A percentile compares a stretch with the other conserved stretches of the same genome.
These are phyloP conservation scores for Caenorhabditis japonica DNA, from an alignment of 2,888 invertebrate species.

Conservation along the genomic window DNA sequence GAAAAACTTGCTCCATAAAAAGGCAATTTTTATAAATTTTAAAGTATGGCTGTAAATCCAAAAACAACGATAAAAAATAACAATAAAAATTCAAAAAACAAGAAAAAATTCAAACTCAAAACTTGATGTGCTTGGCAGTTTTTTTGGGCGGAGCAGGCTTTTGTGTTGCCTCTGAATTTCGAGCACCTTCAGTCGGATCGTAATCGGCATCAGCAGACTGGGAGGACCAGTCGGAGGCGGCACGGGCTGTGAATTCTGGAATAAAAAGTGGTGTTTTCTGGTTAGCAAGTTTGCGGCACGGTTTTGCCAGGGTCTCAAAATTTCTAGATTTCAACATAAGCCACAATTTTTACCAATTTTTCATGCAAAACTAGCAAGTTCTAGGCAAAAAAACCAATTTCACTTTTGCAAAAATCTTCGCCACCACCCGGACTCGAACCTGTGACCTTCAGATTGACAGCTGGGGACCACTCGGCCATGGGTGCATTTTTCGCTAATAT, in stretches of 20 bases:
- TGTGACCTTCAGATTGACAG: neutral
- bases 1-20: neutral
- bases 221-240: conserved; percentile 21
- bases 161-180: no score
- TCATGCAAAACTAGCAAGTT: neutral
- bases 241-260: conserved; percentile 47
- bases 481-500: neutral
- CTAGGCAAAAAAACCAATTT: no score
- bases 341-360: neutral
- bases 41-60: neutral
- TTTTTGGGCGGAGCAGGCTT: conserved; percentile 16
- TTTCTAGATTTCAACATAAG: neutral
- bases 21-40: neutral
- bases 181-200: conserved; percentile 39
- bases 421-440: conserved; percentile 7
- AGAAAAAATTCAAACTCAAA: conserved; percentile 23
- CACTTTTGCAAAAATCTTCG: no score
- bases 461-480: neutral
- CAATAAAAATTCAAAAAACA: neutral
- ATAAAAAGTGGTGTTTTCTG: neutral
- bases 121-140: conserved; percentile 46
- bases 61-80: conserved; percentile 2
- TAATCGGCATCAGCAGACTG: conserved; percentile 53
- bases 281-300: neutral
- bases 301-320: neutral